phyloP scores from a whole-genome alignment of 1,140 invertebrate species.

The Adoxophyes honmai region DNA sequence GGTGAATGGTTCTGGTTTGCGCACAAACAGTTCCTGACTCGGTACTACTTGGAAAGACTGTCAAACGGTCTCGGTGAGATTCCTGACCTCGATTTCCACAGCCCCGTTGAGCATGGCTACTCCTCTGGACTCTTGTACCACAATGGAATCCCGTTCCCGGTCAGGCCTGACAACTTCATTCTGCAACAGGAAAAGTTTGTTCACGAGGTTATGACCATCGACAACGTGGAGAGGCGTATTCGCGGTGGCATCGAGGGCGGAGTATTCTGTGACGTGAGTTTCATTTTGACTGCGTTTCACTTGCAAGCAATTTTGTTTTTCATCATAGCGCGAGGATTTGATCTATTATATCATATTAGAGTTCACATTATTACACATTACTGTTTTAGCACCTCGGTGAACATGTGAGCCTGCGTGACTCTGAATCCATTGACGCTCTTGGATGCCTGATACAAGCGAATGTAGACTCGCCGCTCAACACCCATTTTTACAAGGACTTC shows the following conservation, averaged over 20 bases:
- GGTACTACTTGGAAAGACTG: constrained; percentile 84
- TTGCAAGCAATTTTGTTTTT: too few species aligned
- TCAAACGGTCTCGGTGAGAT: constrained; percentile 81
- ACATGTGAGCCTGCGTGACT: constrained; percentile 70
- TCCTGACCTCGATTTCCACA: constrained; percentile 76
- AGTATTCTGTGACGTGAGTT: constrained; percentile 69
- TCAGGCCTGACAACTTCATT: constrained; percentile 73
- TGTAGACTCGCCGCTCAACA: constrained; percentile 80
- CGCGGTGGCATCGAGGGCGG: constrained; percentile 81
- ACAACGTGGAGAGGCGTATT: constrained; percentile 80
- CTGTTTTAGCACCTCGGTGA: constrained; percentile 69
- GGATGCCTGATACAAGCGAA: constrained; percentile 84
- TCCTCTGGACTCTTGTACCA: constrained; percentile 80
- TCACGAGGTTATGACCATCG: constrained; percentile 70
- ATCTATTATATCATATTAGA: too few species aligned
- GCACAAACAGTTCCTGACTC: constrained; percentile 80
- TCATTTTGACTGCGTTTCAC: background rate
- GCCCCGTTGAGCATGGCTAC: constrained; percentile 80
- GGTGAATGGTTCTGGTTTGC: constrained; percentile 81
- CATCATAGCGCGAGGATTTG: too few species aligned
- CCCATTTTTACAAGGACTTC: constrained; percentile 80
- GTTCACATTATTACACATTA: too few species aligned
- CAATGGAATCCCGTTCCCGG: constrained; percentile 82
- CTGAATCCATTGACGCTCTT: constrained; percentile 79
- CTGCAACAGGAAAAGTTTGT: constrained; percentile 45